Base-by-base conservation (phyloP, 2,888 invertebrate species). In the Mythimna albipuncta region DNA sequence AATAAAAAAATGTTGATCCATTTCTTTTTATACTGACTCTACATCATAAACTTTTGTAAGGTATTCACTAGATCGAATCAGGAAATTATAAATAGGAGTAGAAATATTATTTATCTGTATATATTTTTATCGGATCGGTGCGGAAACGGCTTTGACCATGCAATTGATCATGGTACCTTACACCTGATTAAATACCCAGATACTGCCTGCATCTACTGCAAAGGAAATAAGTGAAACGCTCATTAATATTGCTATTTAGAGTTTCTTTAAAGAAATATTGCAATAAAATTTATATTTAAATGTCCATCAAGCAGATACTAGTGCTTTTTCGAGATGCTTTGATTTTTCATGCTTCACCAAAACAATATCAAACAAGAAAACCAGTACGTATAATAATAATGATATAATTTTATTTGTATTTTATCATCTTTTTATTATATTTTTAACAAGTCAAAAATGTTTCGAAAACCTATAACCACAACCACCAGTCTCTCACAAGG, bases 41-140 rank as follows among this genome's bases (percentile, higher is more conserved):
- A 64, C 35, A 58, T 72, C 26, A 72, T 66, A 72, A 52, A 75
- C 32, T 54, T 69, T 75, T 69, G 38, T 55, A 52, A 58, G 52
- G 11, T 64, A 78, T 67, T 54, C 47, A 64, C 26, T 70, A 75
- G 80, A 79, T 79, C 59, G 57, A 79, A 79, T 79, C 79, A 64
- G 64, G 54, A 79, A 75, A 75, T 79, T 62, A 79, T 79, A 79
- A 79, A 79, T 79, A 70, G 74, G 59, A 59, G 62, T 72, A 69
- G 71, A 72, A 74, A 69, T 77, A 83, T 77, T 68, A 77, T 83
- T 80, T 80, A 80, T 83, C 70, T 75, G 62, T 74, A 64, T 74
- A 64, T 70, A 68, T 64, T 79, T 79, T 79, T 79, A 79, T 79
- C 79, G 61, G 63, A 41, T 19, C 64, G 69, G 62, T 57, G 69